Conservation (phyloP, 1,140 invertebrate species). For the Liolophura sinensis region DNA sequence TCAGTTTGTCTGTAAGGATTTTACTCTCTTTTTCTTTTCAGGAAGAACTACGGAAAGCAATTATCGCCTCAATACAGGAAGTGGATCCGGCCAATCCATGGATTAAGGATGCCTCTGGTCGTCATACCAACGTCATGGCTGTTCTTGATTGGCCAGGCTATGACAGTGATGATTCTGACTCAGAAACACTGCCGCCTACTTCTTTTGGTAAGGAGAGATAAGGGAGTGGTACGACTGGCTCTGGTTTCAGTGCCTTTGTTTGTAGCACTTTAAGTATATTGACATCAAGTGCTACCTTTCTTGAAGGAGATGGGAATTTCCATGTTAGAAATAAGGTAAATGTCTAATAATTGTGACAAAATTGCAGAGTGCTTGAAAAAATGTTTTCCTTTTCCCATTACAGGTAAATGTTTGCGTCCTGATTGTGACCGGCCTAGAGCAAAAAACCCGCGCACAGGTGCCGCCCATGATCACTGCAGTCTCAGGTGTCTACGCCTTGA, state of each 20-base stretch:
- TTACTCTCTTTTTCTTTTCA: slow-evolving; percentile 21
- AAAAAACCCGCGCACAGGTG: slow-evolving; percentile 62
- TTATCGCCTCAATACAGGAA: slow-evolving; percentile 62
- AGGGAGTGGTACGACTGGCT: not conserved
- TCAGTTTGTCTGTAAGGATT: not conserved
- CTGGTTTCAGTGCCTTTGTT: not conserved
- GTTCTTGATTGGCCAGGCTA: slow-evolving; percentile 68
- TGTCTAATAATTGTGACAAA: too few relatives aligned
- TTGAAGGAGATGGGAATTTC: not conserved
- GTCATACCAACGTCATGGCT: slow-evolving; percentile 64
- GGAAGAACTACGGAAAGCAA: slow-evolving; percentile 59
- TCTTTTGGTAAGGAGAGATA: not conserved
- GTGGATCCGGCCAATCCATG: slow-evolving; percentile 64
- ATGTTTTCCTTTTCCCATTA: too few relatives aligned
- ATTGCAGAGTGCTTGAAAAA: too few relatives aligned
- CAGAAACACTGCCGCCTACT: slow-evolving; percentile 12
- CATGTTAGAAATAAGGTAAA: too few relatives aligned
- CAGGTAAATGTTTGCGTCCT: slow-evolving; percentile 50
- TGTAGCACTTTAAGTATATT: not conserved
- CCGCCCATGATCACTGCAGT: slow-evolving; percentile 63
- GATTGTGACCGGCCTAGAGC: slow-evolving; percentile 59
- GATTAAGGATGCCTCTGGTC: slow-evolving; percentile 64
- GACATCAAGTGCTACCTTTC: not conserved
- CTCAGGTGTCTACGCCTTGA: slow-evolving; percentile 56
- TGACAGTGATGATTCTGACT: slow-evolving; percentile 64